These are phyloP conservation scores for Melanerpes formicivorus DNA, from an alignment of 2,113 vertebrate genomes.

Conservation along the genomic window DNA sequence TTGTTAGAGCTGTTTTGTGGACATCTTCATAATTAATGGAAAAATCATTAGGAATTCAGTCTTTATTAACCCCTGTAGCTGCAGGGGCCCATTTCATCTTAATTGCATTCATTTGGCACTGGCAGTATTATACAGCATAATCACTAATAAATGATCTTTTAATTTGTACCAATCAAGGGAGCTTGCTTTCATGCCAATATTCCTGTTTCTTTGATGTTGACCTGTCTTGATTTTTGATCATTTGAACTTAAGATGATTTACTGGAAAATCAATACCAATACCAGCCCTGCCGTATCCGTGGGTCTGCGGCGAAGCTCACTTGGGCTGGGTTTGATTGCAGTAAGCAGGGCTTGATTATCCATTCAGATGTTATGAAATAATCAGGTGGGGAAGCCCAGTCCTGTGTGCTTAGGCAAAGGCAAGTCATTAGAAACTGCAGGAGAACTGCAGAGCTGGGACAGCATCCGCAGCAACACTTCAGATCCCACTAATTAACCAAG, in stretches of 20 bases:
- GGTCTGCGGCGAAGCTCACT: conserved; percentile 78
- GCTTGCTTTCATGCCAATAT: conserved; percentile 85
- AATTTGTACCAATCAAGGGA: conserved; percentile 84
- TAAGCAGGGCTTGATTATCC: conserved; percentile 81
- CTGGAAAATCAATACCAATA: conserved; percentile 87
- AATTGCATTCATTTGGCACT: conserved; percentile 87
- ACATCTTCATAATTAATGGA: conserved; percentile 89
- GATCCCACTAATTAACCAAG: conserved; percentile 83
- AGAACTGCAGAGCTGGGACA: conserved; percentile 75
- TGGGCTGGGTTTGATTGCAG: conserved; percentile 81
- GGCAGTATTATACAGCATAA: conserved; percentile 83
- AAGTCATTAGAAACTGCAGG: conserved; percentile 81
- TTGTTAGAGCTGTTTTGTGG: conserved; percentile 84
- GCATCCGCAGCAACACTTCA: conserved; percentile 80
- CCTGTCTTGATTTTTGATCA: conserved; percentile 86
- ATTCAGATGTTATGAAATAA: conserved; percentile 79
- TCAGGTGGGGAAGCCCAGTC: conserved; percentile 76
- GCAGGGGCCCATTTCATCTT: conserved; percentile 86
- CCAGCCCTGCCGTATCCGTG: conserved; percentile 79
- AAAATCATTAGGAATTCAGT: conserved; percentile 85
- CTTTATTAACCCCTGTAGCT: conserved; percentile 85
- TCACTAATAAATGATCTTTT: conserved; percentile 87
- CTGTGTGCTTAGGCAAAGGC: conserved; percentile 77
- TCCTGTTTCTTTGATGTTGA: conserved; percentile 85
- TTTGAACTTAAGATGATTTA: conserved; percentile 85